phyloP scores from a whole-genome alignment of 2,113 vertebrate genomes.

The Archocentrus centrarchus region DNA sequence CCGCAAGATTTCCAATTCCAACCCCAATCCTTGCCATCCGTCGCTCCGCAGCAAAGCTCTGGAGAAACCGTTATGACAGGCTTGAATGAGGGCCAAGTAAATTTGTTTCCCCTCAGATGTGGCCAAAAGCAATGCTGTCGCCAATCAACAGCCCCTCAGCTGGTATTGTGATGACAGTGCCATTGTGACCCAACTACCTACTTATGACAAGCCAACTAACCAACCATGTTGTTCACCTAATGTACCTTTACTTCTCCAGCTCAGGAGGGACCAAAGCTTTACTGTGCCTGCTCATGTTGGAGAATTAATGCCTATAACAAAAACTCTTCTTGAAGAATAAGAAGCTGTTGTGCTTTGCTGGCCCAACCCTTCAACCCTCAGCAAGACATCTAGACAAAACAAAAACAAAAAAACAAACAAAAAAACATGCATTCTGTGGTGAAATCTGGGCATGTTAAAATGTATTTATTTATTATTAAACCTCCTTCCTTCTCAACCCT shows the following conservation, averaged over 20 bases:
- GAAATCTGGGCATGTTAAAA: conserved; percentile 32
- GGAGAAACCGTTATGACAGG: conserved; percentile 95
- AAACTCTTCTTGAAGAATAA: conserved; percentile 20
- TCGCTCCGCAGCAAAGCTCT: conserved; percentile 88
- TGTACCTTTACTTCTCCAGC: conserved; percentile 58
- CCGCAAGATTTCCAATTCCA: conserved; percentile 92
- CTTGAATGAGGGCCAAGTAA: conserved; percentile 3
- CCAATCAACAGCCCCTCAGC: conserved; percentile 37
- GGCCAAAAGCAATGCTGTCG: conserved; percentile 56
- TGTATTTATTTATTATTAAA: conserved; percentile 70
- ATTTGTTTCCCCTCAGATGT: conserved; percentile 19
- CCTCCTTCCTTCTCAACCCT: conserved; percentile 32
- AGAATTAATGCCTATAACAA: conserved; percentile 41
- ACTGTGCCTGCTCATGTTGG: conserved; percentile 71
- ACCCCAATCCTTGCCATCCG: conserved; percentile 79
- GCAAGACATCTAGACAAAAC: conserved; percentile 22
- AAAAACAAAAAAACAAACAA: neutral
- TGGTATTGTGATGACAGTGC: conserved; percentile 31
- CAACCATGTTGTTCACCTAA: conserved; percentile 51
- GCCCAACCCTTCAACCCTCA: conserved; percentile 48
- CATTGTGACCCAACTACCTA: conserved; percentile 40
- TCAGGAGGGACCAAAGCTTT: conserved; percentile 78
- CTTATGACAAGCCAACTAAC: conserved; percentile 40
- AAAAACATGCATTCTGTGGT: conserved; percentile 20
- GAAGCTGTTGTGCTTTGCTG: conserved; percentile 31